Percentiles rank a stretch among this genome's conserved stretches.
These are phyloP conservation scores for Holocentrus rufus DNA, from an alignment of 2,797 vertebrate species.

Conservation along the genomic window DNA sequence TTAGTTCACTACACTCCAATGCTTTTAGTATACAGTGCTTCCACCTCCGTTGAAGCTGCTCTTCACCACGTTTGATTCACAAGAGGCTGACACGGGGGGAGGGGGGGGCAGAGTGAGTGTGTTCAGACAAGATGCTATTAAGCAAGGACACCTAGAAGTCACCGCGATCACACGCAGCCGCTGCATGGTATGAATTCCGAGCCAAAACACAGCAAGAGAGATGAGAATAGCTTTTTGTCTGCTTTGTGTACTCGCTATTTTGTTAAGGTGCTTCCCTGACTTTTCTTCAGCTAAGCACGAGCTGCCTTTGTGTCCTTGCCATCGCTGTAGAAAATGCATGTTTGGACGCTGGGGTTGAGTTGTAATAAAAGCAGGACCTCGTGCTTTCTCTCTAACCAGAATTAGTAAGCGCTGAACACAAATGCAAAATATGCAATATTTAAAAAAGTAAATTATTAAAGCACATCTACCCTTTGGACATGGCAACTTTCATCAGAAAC, in stretches of 20 bases:
- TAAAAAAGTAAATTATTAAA: constrained; percentile 29
- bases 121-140: constrained; percentile 56
- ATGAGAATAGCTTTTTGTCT: constrained; percentile 43
- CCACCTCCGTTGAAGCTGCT: constrained; percentile 33
- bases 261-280: constrained; percentile 16
- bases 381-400: not conserved
- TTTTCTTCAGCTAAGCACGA: constrained; percentile 13
- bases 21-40: constrained; percentile 40
- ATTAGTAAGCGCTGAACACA: not conserved
- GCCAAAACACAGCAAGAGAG: constrained; percentile 9
- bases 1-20: constrained; percentile 46
- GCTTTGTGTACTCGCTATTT: constrained; percentile 18
- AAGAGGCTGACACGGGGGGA: constrained; percentile 30
- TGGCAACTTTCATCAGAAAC: constrained; percentile 22
- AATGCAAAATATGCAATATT: constrained; percentile 20
- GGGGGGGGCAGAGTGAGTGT: constrained; percentile 28
- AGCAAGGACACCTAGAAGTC: constrained; percentile 54
- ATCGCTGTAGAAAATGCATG: constrained; percentile 7
- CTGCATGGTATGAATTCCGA: not conserved
- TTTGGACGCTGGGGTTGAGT: constrained; percentile 1
- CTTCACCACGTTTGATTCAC: constrained; percentile 39
- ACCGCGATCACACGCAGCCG: constrained; percentile 44
- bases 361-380: constrained; percentile 40
- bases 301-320: constrained; percentile 5
- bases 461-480: not conserved